A percentile compares a stretch with the other conserved stretches of the same genome.
Conservation (phyloP, 1,140 invertebrate species). For the Drosophila guanche region DNA sequence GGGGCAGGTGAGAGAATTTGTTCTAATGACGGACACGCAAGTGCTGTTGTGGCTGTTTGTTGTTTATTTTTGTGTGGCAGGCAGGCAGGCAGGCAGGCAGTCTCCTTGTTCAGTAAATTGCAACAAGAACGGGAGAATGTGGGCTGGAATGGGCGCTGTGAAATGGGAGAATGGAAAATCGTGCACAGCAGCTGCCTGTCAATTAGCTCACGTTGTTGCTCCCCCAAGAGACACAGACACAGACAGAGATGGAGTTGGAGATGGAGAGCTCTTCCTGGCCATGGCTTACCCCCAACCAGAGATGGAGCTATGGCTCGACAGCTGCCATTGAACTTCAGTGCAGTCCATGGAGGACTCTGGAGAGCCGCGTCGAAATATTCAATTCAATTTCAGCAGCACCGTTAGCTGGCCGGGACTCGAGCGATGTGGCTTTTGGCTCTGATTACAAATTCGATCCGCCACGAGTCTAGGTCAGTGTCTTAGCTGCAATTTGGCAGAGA, state of each 20-base stretch:
- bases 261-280: slow-evolving; percentile 2
- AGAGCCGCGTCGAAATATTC: slow-evolving; percentile 33
- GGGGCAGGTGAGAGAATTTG: slow-evolving; percentile 77
- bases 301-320: slow-evolving; percentile 15
- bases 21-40: slow-evolving; percentile 82
- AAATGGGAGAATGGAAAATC: slow-evolving; percentile 31
- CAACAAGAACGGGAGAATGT: slow-evolving; percentile 21
- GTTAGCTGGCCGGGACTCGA: slow-evolving; percentile 33
- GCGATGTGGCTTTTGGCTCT: slow-evolving; percentile 11
- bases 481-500: slow-evolving; percentile 63
- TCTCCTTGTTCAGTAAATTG: slow-evolving; percentile 68
- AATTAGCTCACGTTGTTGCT: slow-evolving; percentile 69
- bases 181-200: slow-evolving; percentile 70
- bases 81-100: neutral
- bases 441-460: slow-evolving; percentile 66
- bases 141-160: slow-evolving; percentile 3
- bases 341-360: neutral
- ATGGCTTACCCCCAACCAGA: neutral
- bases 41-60: slow-evolving; percentile 38
- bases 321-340: slow-evolving; percentile 54
- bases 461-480: slow-evolving; percentile 79
- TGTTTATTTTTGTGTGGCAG: slow-evolving; percentile 31
- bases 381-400: slow-evolving; percentile 40
- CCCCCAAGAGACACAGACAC: slow-evolving; percentile 2
- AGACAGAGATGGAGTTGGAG: no score